These are phyloP conservation scores for Pteropus alecto DNA, from an alignment of 2,113 vertebrate species.

Conservation along the genomic window DNA sequence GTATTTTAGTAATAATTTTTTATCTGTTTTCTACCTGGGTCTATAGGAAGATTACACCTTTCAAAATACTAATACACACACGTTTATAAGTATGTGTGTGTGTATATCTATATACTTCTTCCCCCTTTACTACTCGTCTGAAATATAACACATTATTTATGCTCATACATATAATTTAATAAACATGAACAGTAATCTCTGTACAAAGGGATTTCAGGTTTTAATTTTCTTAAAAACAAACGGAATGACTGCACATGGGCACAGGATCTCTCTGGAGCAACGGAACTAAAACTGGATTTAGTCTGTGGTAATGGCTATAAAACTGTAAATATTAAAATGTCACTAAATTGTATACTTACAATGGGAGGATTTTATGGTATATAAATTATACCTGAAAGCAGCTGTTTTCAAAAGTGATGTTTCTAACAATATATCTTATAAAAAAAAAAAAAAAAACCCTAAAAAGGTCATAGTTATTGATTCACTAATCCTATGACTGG, in stretches of 20 bases:
- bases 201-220: background rate
- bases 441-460: background rate
- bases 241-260: background rate
- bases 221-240: background rate
- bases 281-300: background rate
- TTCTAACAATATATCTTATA: background rate
- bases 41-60: background rate
- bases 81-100: no score
- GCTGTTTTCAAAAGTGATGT: background rate
- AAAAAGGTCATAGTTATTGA: background rate
- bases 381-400: background rate
- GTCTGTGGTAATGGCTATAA: background rate
- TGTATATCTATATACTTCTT: background rate
- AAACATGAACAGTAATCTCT: background rate
- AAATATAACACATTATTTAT: background rate
- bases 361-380: background rate
- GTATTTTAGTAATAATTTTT: conserved; percentile 28
- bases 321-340: background rate
- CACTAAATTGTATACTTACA: background rate
- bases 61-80: background rate
- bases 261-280: background rate
- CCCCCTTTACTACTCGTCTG: background rate
- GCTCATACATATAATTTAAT: background rate
- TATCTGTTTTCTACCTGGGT: background rate
- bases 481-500: background rate